Evolutionary conservation across 2,113 vertebrate genomes (phyloP), one percentile per base, ranked within the genome.

Genomic region (Vimba vimba): DNA sequence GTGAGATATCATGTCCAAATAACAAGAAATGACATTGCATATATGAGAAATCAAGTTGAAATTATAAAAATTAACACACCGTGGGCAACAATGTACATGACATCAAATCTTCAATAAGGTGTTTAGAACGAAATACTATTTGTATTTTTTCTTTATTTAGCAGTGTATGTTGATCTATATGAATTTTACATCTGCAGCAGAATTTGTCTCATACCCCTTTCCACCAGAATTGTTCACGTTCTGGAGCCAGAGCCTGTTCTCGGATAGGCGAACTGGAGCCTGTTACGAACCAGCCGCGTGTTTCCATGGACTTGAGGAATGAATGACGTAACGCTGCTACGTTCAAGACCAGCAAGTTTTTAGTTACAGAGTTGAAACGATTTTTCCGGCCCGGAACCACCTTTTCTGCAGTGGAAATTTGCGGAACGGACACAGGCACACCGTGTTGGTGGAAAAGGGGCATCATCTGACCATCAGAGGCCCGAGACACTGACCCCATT

Each of bases 1-100:
- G n/a, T 77, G 75, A 77, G 17, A 77, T 23, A 33, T 27, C 27
- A 76, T 76, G 25, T 45, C n/a, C 39, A 27, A 55, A 76, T 76
- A 21, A 77, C 5, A 55, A 33, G 27, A 77, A 77, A 55, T 33
- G 12, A 23, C 27, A 33, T 19, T 50, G 75, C 75, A 77, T 55
- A 77, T 55, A 9, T 21, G 45, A 27, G 7, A 50, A 77, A 33
- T 55, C 75, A 77, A 27, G 25, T 30, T 9, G 30, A 15, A 19
- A 27, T 27, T 76, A 76, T 50, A 47, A 76, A 76, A 76, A 52
- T 52, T 13, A 76, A 52, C 47, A 52, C 15, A 69, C 30, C 30
- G 9, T 33, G 11, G 30, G 30, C 23, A 27, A 52, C 8, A 11
- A 23, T 71, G 33, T 71, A 23, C 8, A 77, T 4, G 23, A 8